phyloP scores from a whole-genome alignment of 2,888 invertebrate species.

The Acanthosoma haemorrhoidale region DNA sequence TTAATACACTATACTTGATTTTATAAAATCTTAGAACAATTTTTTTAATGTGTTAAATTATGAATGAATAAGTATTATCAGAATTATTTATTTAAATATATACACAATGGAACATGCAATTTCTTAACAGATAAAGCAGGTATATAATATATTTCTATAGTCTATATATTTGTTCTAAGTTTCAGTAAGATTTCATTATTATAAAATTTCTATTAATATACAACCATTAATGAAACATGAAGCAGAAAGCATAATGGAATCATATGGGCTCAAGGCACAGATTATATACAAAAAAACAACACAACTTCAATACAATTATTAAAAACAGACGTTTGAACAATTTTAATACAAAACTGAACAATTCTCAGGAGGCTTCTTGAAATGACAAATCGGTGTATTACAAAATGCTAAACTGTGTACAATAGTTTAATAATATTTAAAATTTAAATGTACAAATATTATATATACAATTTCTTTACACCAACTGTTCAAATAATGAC shows the following conservation, averaged over 20 bases:
- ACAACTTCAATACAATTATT: no score
- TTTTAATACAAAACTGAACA: no score
- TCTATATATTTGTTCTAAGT: background rate
- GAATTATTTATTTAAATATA: background rate
- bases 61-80: background rate
- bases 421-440: no score
- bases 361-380: no score
- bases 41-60: background rate
- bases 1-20: background rate
- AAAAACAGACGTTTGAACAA: no score
- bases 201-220: background rate
- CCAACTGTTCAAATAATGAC: background rate
- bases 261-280: conserved; percentile 24
- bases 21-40: background rate
- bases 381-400: background rate
- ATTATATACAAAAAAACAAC: conserved; percentile 9
- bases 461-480: conserved; percentile 9
- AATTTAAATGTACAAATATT: no score
- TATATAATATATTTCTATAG: conserved; percentile 8
- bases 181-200: no score
- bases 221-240: background rate
- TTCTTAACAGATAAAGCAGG: background rate
- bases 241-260: conserved; percentile 21
- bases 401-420: background rate
- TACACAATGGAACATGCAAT: conserved; percentile 1